Conservation (phyloP, 2,113 vertebrate species). For the Edolisoma coerulescens region DNA sequence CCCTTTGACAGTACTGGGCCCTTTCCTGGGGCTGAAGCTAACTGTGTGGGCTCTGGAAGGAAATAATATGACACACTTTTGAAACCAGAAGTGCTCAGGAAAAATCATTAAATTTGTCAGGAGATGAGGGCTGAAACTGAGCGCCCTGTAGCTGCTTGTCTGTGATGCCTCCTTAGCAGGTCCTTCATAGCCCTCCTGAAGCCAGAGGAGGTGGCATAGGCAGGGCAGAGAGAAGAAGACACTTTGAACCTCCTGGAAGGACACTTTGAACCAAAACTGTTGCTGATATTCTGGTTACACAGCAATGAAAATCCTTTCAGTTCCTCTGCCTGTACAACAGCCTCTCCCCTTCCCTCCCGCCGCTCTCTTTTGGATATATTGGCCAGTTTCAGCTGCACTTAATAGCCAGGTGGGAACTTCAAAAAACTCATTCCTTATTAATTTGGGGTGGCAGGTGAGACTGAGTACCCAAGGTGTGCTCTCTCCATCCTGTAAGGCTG, state of each 20-base stretch:
- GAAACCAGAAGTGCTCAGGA: not conserved
- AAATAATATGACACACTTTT: not conserved
- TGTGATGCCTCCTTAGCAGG: not conserved
- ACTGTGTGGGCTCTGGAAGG: not conserved
- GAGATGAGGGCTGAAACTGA: not conserved
- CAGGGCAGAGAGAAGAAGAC: not conserved
- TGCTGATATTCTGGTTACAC: not conserved
- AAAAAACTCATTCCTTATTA: not conserved
- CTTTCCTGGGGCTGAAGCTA: not conserved
- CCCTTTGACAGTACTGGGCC: not conserved
- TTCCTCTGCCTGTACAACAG: not conserved
- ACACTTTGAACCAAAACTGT: not conserved
- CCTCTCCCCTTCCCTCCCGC: not conserved
- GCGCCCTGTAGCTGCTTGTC: not conserved
- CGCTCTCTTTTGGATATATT: not conserved
- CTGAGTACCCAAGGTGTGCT: not conserved
- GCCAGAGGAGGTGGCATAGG: not conserved
- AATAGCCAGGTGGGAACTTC: not conserved
- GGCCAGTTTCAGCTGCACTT: not conserved
- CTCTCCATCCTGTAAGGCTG: not conserved
- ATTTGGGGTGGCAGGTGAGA: not conserved
- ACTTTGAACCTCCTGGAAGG: not conserved
- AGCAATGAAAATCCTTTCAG: accelerated
- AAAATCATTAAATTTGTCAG: not conserved
- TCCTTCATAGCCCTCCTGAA: not conserved